phyloP scores from a whole-genome alignment of 2,113 vertebrate species.

The Ranitomeya imitator region DNA sequence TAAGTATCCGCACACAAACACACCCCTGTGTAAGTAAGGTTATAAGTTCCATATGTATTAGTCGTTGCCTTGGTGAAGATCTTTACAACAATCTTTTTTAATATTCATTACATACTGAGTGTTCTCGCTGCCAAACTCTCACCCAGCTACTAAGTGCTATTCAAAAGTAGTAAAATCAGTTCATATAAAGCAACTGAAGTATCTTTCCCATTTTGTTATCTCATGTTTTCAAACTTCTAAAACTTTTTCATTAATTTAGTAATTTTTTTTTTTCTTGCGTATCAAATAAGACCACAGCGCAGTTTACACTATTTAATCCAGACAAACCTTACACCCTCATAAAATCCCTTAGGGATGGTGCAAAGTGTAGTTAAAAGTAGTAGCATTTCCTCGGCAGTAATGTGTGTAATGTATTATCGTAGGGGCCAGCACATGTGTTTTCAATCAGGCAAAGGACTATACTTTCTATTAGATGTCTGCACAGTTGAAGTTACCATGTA shows the following conservation, averaged over 20 bases:
- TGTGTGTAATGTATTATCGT: slow-evolving; percentile 20
- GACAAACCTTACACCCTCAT: slow-evolving; percentile 30
- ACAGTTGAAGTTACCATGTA: neutral
- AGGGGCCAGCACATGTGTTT: slow-evolving; percentile 25
- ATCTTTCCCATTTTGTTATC: neutral
- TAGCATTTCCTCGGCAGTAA: slow-evolving; percentile 41
- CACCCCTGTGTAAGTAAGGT: slow-evolving; percentile 17
- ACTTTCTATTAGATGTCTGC: slow-evolving; percentile 6
- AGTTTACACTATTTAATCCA: neutral
- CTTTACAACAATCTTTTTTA: slow-evolving; percentile 30
- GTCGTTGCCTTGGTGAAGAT: slow-evolving; percentile 27
- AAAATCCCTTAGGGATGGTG: slow-evolving; percentile 18
- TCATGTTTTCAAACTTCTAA: neutral
- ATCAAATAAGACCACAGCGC: neutral
- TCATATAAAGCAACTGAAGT: neutral
- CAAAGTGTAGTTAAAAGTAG: slow-evolving; percentile 35
- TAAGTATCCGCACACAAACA: slow-evolving; percentile 21
- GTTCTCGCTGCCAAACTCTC: slow-evolving; percentile 14
- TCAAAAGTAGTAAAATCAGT: neutral
- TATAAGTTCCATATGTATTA: slow-evolving; percentile 39
- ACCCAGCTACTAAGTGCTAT: neutral
- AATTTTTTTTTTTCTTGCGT: neutral
- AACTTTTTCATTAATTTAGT: neutral
- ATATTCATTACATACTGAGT: slow-evolving; percentile 23
- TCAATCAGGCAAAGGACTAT: neutral